A percentile compares a stretch with the other conserved stretches of the same genome.
Evolutionary conservation across 1,140 invertebrate species (phyloP).

Genomic region (Ericerus pela): DNA sequence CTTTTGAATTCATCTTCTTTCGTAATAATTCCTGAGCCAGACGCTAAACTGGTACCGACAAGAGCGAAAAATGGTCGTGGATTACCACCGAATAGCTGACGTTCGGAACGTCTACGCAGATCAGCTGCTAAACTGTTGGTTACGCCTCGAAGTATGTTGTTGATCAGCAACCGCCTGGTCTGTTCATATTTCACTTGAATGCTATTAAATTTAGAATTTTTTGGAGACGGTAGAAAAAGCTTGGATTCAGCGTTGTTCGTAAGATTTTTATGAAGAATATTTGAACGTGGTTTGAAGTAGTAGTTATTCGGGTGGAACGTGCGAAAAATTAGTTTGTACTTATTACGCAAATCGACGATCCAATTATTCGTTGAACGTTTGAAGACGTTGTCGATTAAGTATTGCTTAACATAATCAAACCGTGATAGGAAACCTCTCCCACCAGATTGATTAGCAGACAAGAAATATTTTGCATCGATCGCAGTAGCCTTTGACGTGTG

Average conservation of each 20-base stretch:
- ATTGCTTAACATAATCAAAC: no score
- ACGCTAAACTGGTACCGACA: constrained; percentile 55
- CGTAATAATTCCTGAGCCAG: constrained; percentile 55
- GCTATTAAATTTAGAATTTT: neutral
- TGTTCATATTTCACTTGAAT: constrained; percentile 19
- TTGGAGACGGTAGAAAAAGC: neutral
- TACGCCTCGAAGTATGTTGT: constrained; percentile 50
- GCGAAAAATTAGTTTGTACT: no score
- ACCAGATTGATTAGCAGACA: no score
- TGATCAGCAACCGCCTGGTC: constrained; percentile 47
- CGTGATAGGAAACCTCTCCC: no score
- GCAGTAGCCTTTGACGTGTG: no score
- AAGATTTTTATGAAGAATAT: constrained; percentile 3
- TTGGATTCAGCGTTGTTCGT: neutral
- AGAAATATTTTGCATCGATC: no score
- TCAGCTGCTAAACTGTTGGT: constrained; percentile 47
- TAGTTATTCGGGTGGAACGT: neutral
- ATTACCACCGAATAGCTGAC: constrained; percentile 48
- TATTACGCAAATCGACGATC: no score
- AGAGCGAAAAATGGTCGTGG: constrained; percentile 57
- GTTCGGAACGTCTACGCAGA: constrained; percentile 42
- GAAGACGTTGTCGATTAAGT: no score
- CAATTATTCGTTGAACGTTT: no score
- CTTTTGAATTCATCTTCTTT: constrained; percentile 64
- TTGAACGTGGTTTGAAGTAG: neutral